Base-by-base conservation (phyloP, 2,797 vertebrate species). In the Falco naumanni region DNA sequence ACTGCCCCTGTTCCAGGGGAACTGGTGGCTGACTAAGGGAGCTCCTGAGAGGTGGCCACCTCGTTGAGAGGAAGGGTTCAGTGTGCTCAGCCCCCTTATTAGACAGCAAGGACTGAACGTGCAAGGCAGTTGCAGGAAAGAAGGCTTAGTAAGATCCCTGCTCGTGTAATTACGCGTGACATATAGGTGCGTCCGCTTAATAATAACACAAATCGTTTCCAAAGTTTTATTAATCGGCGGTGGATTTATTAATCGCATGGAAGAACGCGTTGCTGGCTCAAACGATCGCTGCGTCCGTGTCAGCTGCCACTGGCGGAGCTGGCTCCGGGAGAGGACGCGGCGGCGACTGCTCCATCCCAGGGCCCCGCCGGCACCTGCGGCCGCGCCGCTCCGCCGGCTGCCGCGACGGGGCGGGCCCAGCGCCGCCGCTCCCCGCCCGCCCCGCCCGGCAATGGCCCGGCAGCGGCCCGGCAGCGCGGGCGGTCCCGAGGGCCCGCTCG, bases 181-280 rank as follows among this genome's bases (percentile, higher is more conserved):
- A 14, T 2, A 5, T 1, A 15, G 8, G 25, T 5, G 16, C 4
- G 17, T 13, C 13, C 2, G 39, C 25, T 43, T 31, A 22, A 8
- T 13, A 57, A 45, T 13, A 50, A 72, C 11, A 39, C 16, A 20
- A 29, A 80, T 47, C 2, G 14, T 39, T 43, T 43, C 48, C 51
- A 1, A 54, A 70, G 34, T 78, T 93, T 77, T 74, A 69, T 28
- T 21, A 26, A 51, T 10, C 6, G 11, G 22, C 80, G 70, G 34
- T 43, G 84, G 13, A 41, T 41, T 41, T 41, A 41, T 41, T 41
- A 41, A 41, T 66, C 56, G 50, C 63, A 13, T 0, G 26, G 64
- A 84, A 9, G 20, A 63, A 88, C 63, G 28, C 0, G 14, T 8
- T 39, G n/a, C 64, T 10, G 48, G 16, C 14, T 28, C 34, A 24